These are phyloP conservation scores for Nebria ingens DNA, from an alignment of 1,140 invertebrate species.

Conservation along the genomic window DNA sequence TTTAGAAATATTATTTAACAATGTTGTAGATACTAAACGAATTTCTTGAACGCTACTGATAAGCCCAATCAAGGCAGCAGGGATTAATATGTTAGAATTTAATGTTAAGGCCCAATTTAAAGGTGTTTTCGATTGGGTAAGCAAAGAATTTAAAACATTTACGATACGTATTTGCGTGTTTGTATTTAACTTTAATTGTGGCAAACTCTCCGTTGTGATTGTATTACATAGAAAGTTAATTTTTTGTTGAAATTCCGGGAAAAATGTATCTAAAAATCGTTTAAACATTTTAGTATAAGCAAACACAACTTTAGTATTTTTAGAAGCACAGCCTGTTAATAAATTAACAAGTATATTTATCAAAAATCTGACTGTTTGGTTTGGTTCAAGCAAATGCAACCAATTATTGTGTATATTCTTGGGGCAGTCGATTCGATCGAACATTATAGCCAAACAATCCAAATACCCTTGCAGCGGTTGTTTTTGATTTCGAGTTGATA, in stretches of 20 bases:
- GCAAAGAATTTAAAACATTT: slow-evolving; percentile 1
- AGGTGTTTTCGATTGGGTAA: background rate
- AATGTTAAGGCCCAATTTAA: slow-evolving; percentile 14
- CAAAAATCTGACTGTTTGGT: background rate
- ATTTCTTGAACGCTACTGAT: slow-evolving; percentile 34
- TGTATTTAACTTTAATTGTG: background rate
- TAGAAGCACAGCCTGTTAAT: background rate
- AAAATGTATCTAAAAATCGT: background rate
- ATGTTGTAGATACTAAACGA: slow-evolving; percentile 33
- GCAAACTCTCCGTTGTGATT: background rate
- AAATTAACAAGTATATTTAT: background rate
- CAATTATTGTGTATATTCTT: slow-evolving; percentile 5
- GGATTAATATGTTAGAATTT: slow-evolving; percentile 36
- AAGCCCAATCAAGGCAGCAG: slow-evolving; percentile 36
- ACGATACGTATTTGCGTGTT: background rate
- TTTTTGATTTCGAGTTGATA: too few species aligned
- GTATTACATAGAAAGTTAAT: background rate
- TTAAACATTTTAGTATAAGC: background rate
- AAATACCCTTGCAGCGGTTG: slow-evolving; percentile 21
- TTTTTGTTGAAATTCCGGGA: background rate
- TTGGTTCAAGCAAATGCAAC: slow-evolving; percentile 14
- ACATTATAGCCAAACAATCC: slow-evolving; percentile 21
- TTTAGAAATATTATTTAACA: too few species aligned
- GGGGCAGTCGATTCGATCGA: slow-evolving; percentile 17
- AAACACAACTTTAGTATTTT: background rate